phyloP scores from a whole-genome alignment of 2,888 invertebrate species.

The Noctua comes region DNA sequence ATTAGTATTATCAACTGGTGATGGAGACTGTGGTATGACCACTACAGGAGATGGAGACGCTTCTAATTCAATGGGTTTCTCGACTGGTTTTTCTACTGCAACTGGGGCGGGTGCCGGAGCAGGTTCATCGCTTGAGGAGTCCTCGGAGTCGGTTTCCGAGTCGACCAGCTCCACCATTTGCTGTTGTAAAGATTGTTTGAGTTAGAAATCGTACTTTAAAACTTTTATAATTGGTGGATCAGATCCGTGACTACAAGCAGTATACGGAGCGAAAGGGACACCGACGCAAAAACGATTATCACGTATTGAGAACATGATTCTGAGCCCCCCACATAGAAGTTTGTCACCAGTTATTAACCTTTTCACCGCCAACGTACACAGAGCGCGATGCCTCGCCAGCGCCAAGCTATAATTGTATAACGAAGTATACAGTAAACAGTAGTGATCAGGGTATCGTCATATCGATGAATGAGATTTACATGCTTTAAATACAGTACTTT shows the following conservation, averaged over 20 bases:
- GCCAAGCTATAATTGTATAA: no score
- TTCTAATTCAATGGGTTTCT: conserved; percentile 47
- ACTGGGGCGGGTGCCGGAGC: conserved; percentile 19
- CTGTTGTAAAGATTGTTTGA: conserved; percentile 33
- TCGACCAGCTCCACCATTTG: conserved; percentile 86
- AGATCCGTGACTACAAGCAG: conserved; percentile 4
- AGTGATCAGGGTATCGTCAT: no score
- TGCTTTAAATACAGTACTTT: no score
- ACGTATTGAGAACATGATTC: no score
- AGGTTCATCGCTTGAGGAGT: conserved; percentile 66
- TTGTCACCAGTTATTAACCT: no score
- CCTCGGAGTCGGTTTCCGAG: conserved; percentile 78
- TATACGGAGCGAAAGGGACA: neutral
- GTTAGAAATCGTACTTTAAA: conserved; percentile 10
- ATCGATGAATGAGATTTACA: no score
- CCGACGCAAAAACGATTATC: no score
- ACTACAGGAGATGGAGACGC: conserved; percentile 46
- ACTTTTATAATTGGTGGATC: no score
- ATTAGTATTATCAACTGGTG: conserved; percentile 29
- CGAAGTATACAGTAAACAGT: no score
- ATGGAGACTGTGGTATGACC: conserved; percentile 33
- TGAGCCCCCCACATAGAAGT: no score
- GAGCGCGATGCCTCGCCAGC: no score
- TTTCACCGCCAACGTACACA: no score
- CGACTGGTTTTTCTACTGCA: conserved; percentile 49